Base-by-base conservation (phyloP, 37 sponge, comb jelly and placozoan species). In the Theonella swinhoei region DNA sequence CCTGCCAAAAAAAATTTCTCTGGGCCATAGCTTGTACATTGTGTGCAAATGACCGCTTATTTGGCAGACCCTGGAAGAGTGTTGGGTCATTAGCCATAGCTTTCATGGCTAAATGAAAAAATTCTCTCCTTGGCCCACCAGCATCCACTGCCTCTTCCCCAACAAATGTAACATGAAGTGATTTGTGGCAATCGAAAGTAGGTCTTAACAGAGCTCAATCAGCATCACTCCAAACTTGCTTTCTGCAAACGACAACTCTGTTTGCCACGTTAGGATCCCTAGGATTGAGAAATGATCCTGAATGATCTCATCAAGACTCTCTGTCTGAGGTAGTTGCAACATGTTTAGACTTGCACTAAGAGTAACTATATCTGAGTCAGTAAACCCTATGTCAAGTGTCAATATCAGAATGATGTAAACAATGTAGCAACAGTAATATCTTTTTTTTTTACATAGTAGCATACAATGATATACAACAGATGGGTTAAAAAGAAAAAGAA, bases 161-260 rank as follows among this genome's bases (percentile, higher is more conserved):
- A 76, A 76, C 58, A 76, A 76, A 76, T 43, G 76, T 72, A 17
- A 76, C 76, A 4, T 33, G 76, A 41, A 76, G 29, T 58, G 11
- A 30, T 76, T 33, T 41, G 61, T 1, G 23, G 28, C 60, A 60
- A 4, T 76, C 33, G 54, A 76, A 76, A 32, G 33, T 29, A 26
- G 76, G 20, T 30, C 61, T 30, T 14, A 60, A 76, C 32, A 76
- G 42, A 35, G 61, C 76, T 34, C 61, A 35, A 76, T 58, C 28
- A 24, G 76, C 76, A 76, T 76, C 76, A 58, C 33, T 76, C 76
- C 76, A 76, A 60, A 76, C 54, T 28, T 76, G 76, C 33, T 76
- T 76, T 17, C 76, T 58, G 33, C 76, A 60, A 3, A 76, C 54
- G 32, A 60, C 32, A 32, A 76, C 9, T 42, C 75, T 74, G 76